Conservation (phyloP, 1,140 invertebrate genomes). For the Aphidius ervi region DNA sequence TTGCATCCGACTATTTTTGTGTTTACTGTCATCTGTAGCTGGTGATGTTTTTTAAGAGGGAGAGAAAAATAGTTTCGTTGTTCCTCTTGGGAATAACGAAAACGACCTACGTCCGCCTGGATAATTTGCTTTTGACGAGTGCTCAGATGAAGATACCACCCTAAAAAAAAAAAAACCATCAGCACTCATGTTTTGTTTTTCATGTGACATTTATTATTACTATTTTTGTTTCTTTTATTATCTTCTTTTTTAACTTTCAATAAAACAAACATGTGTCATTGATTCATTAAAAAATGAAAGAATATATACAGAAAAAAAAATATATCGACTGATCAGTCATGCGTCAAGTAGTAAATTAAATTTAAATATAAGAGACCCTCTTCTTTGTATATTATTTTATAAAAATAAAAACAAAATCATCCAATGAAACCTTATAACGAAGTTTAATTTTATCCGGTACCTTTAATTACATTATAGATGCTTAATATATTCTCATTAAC, state of each 20-base stretch:
- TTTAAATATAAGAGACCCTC: too few species aligned
- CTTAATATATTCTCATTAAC: conserved; percentile 41
- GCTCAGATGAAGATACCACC: conserved; percentile 15
- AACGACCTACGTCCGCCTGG: conserved; percentile 34
- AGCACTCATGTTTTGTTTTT: conserved; percentile 31
- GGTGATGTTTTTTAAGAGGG: neutral
- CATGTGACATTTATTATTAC: conserved; percentile 15
- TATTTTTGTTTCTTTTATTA: neutral
- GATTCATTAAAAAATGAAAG: too few species aligned
- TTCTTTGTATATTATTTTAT: too few species aligned
- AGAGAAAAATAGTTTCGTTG: conserved; percentile 4
- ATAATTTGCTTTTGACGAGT: conserved; percentile 46
- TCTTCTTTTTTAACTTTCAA: neutral
- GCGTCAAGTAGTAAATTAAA: too few species aligned
- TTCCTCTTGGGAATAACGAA: conserved; percentile 32
- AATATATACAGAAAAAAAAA: too few species aligned
- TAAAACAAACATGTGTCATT: neutral
- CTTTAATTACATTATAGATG: conserved; percentile 31
- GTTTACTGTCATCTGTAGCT: conserved; percentile 18
- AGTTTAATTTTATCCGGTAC: conserved; percentile 39
- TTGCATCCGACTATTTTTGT: conserved; percentile 14
- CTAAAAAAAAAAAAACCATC: conserved; percentile 19
- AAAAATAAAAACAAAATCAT: too few species aligned
- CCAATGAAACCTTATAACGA: conserved; percentile 28
- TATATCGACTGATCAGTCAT: too few species aligned